Conservation (phyloP, 1,140 invertebrate species). For the Neodiprion pinetum region DNA sequence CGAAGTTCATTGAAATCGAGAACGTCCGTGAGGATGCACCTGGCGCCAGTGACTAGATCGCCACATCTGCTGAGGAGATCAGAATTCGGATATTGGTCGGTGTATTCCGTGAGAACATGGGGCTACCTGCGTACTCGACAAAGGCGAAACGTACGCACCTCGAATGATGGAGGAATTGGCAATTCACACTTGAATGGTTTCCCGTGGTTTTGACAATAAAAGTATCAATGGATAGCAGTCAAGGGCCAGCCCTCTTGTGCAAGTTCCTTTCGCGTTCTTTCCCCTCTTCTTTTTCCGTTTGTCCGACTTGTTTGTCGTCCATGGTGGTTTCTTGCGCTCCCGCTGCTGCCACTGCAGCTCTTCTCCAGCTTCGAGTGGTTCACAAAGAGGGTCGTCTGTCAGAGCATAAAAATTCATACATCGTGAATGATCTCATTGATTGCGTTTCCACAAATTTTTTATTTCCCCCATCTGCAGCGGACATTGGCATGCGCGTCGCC, state of each 20-base stretch:
- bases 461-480: too few relatives aligned
- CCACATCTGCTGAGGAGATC: not conserved
- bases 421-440: too few relatives aligned
- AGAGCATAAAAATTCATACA: too few relatives aligned
- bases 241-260: not conserved
- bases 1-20: too few relatives aligned
- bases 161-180: slow-evolving; percentile 22
- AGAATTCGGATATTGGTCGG: not conserved
- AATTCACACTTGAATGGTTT: slow-evolving; percentile 16
- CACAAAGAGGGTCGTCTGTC: too few relatives aligned
- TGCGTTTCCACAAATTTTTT: too few relatives aligned
- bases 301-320: not conserved
- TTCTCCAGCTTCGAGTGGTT: too few relatives aligned
- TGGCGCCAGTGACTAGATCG: not conserved
- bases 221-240: not conserved
- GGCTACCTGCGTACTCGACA: slow-evolving; percentile 19
- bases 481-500: too few relatives aligned
- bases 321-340: too few relatives aligned
- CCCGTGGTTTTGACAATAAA: slow-evolving; percentile 3
- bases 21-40: not conserved
- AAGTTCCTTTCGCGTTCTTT: not conserved
- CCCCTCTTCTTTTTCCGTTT: not conserved
- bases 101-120: slow-evolving; percentile 18
- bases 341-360: too few relatives aligned
- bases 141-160: slow-evolving; percentile 10